Conservation (phyloP, 2,113 vertebrate species). For the Cebidichthys violaceus region DNA sequence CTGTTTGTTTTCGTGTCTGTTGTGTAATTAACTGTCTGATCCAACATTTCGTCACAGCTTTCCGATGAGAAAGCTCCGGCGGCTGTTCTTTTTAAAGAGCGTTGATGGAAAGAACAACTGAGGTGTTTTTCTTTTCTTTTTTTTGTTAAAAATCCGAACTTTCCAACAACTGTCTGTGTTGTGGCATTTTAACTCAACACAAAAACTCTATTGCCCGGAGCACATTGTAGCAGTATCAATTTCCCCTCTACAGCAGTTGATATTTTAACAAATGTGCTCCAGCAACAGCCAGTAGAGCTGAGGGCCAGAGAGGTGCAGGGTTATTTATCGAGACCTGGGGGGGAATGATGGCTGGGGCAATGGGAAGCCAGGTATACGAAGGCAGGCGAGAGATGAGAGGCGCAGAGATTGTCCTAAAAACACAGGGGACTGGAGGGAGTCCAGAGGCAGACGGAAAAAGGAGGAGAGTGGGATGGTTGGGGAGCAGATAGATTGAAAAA, state of each 20-base stretch:
- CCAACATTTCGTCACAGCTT: conserved; percentile 32
- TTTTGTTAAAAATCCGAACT: conserved; percentile 50
- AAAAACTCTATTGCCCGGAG: conserved; percentile 72
- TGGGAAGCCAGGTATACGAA: conserved; percentile 79
- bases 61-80: conserved; percentile 10
- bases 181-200: conserved; percentile 76
- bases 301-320: conserved; percentile 76
- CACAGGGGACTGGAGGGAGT: conserved; percentile 77
- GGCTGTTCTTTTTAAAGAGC: neutral
- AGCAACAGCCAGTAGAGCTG: conserved; percentile 77
- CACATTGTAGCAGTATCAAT: conserved; percentile 87
- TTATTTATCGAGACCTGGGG: conserved; percentile 89
- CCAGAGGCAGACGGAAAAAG: conserved; percentile 63
- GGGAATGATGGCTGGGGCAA: conserved; percentile 87
- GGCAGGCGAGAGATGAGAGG: conserved; percentile 70
- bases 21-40: conserved; percentile 45
- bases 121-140: conserved; percentile 41
- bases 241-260: conserved; percentile 85
- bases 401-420: conserved; percentile 74
- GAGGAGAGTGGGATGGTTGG: conserved; percentile 61
- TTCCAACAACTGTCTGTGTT: conserved; percentile 64
- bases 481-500: conserved; percentile 84
- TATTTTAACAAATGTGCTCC: conserved; percentile 91
- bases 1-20: conserved; percentile 28
- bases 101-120: conserved; percentile 36